phyloP scores from a whole-genome alignment of 2,113 vertebrate species.

The Paracanthobrama guichenoti region DNA sequence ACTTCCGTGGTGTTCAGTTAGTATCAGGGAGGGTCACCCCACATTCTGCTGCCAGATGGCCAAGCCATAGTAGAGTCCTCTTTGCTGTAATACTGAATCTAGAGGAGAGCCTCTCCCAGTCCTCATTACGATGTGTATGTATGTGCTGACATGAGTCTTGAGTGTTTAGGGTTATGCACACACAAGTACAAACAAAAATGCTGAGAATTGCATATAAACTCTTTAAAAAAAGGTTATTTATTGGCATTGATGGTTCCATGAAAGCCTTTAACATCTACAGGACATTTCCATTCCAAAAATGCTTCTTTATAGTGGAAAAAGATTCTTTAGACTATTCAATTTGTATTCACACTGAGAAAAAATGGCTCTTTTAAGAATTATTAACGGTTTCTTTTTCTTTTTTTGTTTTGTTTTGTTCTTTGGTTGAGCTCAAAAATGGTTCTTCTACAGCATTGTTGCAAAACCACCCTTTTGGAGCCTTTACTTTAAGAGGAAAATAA shows the following conservation, averaged over 20 bases:
- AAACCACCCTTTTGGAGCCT: neutral
- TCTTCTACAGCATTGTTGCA: conserved; percentile 49
- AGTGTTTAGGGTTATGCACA: neutral
- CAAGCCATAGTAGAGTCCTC: conserved; percentile 15
- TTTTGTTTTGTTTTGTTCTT: too few species aligned
- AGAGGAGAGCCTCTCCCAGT: neutral
- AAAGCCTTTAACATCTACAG: neutral
- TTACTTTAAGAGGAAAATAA: conserved; percentile 23
- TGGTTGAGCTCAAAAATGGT: neutral
- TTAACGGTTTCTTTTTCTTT: too few species aligned
- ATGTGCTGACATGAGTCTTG: neutral
- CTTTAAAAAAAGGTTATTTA: neutral
- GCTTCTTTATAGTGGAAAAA: neutral
- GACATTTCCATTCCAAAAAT: neutral
- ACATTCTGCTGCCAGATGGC: conserved; percentile 34
- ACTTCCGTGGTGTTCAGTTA: neutral
- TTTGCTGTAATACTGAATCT: conserved; percentile 20
- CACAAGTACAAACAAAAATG: neutral
- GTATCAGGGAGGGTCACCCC: conserved; percentile 27
- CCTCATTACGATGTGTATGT: neutral
- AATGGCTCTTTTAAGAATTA: neutral
- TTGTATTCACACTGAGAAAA: neutral
- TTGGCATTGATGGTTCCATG: neutral
- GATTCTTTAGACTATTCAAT: neutral
- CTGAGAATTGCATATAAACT: neutral